Base-by-base conservation (phyloP, 1,140 invertebrate species). In the Anadara kagoshimensis region DNA sequence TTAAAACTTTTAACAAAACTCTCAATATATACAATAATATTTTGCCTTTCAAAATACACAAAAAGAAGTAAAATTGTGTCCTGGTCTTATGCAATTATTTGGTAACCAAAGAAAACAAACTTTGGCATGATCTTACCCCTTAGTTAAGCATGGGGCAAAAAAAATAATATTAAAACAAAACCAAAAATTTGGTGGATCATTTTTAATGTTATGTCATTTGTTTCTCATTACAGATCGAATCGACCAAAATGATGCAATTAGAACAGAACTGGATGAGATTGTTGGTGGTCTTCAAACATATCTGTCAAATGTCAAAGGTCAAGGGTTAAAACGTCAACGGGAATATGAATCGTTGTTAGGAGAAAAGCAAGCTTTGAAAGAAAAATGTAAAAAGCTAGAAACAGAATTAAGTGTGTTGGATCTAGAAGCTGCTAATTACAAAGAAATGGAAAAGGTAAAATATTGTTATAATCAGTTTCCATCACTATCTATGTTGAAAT, bases 221-320 rank as follows among this genome's bases (percentile, higher is more conserved):
- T 5, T 51, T 29, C 18, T 62, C 22, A 47, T 62, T 73, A 0
- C 76, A 87, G 86, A 83, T 58, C 82, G 85, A 11, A 78, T 82
- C 24, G 81, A 85, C 29, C 77, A 76, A 45, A 88, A 87, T 64
- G 85, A 87, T 16, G 78, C 79, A 12, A 69, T 88, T n/a, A 63
- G 79, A 24, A 69, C 76, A 20, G 86, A 88, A 71, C 71, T 88
- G 54, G 87, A 86, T 65, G 80, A 82, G 49, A 83, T 88, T 36
- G 80, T 88, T 2, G 77, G 71, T 57, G 87, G 84, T 29, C 66
- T 88, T 49, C 84, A 86, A 63, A 77, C 75, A 7, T 87, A 88
- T 61, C 68, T 88, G 53, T 67, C 80, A 18, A 79, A 82, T 70
- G 83, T 87, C 11, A 81, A 85, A 58, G 75, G 79, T 59, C 80